Evolutionary conservation across 1,140 invertebrate species (phyloP), one percentile per base, ranked within the genome.

Genomic region (Heliconius hewitsoni): DNA sequence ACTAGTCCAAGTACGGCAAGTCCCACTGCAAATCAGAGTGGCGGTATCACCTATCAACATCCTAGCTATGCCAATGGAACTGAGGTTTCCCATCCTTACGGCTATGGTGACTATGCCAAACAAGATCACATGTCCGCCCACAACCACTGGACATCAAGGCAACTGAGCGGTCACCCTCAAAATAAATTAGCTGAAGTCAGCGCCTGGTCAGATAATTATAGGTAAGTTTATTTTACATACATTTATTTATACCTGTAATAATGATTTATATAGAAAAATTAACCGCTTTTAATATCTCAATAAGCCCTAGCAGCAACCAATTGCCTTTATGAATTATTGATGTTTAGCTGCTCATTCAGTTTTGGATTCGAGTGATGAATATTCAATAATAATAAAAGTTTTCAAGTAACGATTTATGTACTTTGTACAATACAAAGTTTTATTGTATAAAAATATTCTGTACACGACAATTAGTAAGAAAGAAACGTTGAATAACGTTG

Each of bases 191-290:
- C 91, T 42, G 94, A 95, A 87, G 93, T 95, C 66, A 83, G 93
- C 77, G 87, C 91, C 8, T 95, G 94, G 94, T 90, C 94, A 77
- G 94, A 95, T 89, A 95, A 95, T 89, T 95, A 95, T 90, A 95
- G 94, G 94, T 95, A 84, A 94, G 91, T 83, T 81, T 70, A 76
- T 66, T 55, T 76, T 42, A 77, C 66, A 4, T 27, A 80, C 46
- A 57, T 78, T 60, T 81, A 74, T n/a, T 74, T 37, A 52, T 71
- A 78, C 60, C 39, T 76, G 27, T 73, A 60, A 76, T 78, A 55
- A 73, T 76, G 74, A 76, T 76, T 39, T 81, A 81, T 78, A 75
- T 77, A 83, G 78, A 81, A 79, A 80, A 78, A 80, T 76, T 73
- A 81, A 78, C 37, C 71, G 79, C 79, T 78, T 81, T 81, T 83